Conservation (phyloP, 2,113 vertebrate genomes). For the Noturus placidus region DNA sequence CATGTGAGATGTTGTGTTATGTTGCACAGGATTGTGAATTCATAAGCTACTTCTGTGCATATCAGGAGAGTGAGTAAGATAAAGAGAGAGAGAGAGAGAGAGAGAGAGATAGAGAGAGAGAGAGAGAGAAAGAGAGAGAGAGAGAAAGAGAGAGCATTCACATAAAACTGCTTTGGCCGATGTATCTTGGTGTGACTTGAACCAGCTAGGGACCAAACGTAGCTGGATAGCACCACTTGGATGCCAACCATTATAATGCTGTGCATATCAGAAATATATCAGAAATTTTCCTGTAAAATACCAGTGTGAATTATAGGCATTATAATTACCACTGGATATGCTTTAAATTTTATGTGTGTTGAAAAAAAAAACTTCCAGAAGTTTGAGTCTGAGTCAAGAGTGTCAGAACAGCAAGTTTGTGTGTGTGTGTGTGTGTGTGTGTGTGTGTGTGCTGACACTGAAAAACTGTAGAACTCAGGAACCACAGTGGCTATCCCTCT, state of each 20-base stretch:
- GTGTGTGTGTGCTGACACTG: conserved; percentile 20
- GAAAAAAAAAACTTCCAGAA: neutral
- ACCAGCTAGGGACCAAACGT: conserved; percentile 34
- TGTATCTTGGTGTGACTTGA: conserved; percentile 27
- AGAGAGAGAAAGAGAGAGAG: neutral
- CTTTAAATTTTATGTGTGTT: neutral
- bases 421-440: too few relatives aligned
- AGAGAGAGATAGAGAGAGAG: neutral
- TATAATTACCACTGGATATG: neutral
- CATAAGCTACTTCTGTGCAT: neutral
- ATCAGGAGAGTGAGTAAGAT: neutral
- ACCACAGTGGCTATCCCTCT: conserved; percentile 19
- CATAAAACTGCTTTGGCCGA: conserved; percentile 3
- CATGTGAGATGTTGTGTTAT: conserved; percentile 3
- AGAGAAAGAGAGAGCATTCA: neutral
- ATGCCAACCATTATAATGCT: conserved; percentile 24
- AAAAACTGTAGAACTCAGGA: conserved; percentile 37
- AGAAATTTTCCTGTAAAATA: neutral
- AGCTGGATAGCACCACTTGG: neutral
- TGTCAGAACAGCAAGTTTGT: conserved; percentile 1
- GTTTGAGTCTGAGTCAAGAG: neutral
- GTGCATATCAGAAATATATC: neutral
- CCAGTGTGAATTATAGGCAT: neutral
- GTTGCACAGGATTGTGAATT: conserved; percentile 12
- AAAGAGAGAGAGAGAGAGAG: neutral